Conservation (phyloP, 2,797 vertebrate genomes). For the Columba guinea region DNA sequence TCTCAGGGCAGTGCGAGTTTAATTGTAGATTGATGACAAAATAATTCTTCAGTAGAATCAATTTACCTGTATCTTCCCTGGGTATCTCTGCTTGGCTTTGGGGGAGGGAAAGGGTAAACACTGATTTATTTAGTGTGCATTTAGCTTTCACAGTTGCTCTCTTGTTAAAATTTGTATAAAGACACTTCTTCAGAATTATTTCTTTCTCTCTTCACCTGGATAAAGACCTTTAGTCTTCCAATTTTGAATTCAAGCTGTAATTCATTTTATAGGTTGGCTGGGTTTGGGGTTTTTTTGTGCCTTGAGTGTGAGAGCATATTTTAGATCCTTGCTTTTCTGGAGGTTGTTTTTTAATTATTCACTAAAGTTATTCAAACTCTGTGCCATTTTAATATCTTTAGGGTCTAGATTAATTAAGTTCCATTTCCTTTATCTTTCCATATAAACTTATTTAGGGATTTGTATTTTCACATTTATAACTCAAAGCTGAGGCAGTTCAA, state of each 20-base stretch:
- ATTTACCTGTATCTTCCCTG: neutral
- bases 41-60: neutral
- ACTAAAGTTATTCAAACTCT: neutral
- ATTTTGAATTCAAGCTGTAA: neutral
- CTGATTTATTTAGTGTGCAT: neutral
- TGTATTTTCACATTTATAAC: neutral
- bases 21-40: constrained; percentile 38
- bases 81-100: neutral
- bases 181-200: neutral
- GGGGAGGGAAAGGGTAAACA: neutral
- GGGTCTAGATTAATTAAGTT: neutral
- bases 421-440: neutral
- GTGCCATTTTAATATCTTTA: neutral
- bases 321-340: neutral
- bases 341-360: neutral
- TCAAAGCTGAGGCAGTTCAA: neutral
- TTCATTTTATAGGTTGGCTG: neutral
- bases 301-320: neutral
- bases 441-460: neutral
- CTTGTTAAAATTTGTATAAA: neutral
- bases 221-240: neutral
- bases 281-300: neutral
- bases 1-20: neutral
- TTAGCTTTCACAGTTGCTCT: neutral
- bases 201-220: neutral